phyloP scores from a whole-genome alignment of 2,888 invertebrate species.

The Sinotaia quadrata region DNA sequence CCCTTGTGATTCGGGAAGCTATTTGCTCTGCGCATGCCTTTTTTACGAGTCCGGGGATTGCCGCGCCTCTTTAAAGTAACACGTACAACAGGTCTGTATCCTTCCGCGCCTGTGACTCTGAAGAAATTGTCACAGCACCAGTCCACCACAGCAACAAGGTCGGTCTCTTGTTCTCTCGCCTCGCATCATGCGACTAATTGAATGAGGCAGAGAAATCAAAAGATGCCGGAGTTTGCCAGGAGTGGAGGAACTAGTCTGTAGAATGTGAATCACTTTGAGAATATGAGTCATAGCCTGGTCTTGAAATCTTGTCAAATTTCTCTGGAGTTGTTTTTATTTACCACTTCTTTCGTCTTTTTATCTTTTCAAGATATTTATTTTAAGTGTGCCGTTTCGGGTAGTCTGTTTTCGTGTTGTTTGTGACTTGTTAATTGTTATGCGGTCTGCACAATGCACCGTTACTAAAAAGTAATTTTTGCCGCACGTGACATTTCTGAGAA shows the following conservation, averaged over 20 bases:
- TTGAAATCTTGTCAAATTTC: neutral
- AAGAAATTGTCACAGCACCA: conserved; percentile 10
- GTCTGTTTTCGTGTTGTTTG: too few relatives aligned
- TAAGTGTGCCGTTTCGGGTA: neutral
- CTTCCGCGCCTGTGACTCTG: conserved; percentile 8
- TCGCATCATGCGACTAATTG: neutral
- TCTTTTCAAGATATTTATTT: neutral
- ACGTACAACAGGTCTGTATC: conserved; percentile 15
- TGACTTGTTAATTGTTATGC: too few relatives aligned
- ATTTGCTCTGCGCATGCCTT: neutral
- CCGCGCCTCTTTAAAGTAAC: conserved; percentile 5
- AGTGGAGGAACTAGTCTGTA: neutral
- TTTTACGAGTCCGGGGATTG: neutral
- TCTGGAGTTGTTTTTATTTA: neutral
- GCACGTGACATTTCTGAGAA: too few relatives aligned
- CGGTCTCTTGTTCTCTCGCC: conserved; percentile 1
- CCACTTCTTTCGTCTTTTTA: neutral
- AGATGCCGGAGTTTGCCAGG: neutral
- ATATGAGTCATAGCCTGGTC: conserved; percentile 2
- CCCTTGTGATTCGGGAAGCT: too few relatives aligned
- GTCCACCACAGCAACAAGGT: conserved; percentile 4
- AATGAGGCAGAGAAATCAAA: conserved; percentile 10
- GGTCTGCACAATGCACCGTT: too few relatives aligned
- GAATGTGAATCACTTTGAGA: neutral
- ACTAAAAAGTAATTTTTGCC: too few relatives aligned